Conservation (phyloP, 2,113 vertebrate genomes). For the Chelonoidis abingdonii region DNA sequence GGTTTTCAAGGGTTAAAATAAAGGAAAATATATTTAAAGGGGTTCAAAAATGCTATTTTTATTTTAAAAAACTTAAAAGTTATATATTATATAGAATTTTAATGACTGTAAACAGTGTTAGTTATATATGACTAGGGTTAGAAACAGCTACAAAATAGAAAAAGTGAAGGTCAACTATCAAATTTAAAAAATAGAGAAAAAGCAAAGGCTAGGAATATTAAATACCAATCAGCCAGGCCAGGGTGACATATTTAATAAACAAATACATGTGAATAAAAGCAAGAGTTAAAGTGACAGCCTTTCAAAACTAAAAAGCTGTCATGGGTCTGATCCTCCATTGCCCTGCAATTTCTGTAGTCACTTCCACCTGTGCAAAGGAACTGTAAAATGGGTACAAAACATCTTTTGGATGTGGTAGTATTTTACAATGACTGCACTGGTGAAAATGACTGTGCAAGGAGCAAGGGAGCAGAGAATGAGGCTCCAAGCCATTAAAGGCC, state of each 20-base stretch:
- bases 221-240: background rate
- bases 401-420: background rate
- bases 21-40: background rate
- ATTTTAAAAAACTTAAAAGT: background rate
- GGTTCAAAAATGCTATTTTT: too few species aligned
- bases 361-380: constrained; percentile 14
- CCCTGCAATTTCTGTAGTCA: background rate
- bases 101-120: background rate
- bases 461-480: background rate
- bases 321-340: background rate
- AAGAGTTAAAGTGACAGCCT: background rate
- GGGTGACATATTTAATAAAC: background rate
- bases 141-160: background rate
- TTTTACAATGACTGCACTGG: constrained; percentile 11
- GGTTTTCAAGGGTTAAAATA: background rate
- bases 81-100: background rate
- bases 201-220: background rate
- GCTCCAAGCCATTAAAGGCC: background rate
- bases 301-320: background rate
- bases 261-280: background rate
- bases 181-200: background rate
- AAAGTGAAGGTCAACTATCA: background rate
- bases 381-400: background rate
- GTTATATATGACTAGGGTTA: background rate
- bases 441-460: background rate